Percentiles rank a stretch among this genome's conserved stretches.
Conservation (phyloP, 1,140 invertebrate genomes). For the Diachasma alloeum region DNA sequence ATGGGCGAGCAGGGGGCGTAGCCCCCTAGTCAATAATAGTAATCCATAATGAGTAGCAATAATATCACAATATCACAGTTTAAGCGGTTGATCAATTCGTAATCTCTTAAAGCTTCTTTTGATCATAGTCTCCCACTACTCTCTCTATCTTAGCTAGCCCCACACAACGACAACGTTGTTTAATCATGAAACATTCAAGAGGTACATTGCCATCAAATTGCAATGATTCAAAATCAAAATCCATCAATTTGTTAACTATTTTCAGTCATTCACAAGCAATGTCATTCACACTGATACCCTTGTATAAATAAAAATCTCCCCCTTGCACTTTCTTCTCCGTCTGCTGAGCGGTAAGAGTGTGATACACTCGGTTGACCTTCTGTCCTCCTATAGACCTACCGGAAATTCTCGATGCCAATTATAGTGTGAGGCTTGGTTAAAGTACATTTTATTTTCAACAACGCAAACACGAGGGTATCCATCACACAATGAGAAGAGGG, state of each 20-base stretch:
- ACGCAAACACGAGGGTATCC: background rate
- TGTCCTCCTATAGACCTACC: background rate
- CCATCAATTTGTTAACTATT: background rate
- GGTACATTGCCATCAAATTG: too few relatives aligned
- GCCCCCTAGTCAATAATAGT: too few relatives aligned
- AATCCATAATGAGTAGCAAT: too few relatives aligned
- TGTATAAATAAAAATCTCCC: slow-evolving; percentile 7
- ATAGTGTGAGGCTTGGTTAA: slow-evolving; percentile 7
- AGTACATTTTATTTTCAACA: background rate
- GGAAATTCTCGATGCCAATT: slow-evolving; percentile 2
- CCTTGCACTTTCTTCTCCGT: background rate
- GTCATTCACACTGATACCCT: slow-evolving; percentile 9
- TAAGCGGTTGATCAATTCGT: too few relatives aligned
- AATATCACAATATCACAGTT: too few relatives aligned
- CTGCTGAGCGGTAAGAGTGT: background rate
- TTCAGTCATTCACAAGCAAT: background rate
- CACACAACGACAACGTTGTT: too few relatives aligned
- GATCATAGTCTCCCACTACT: too few relatives aligned
- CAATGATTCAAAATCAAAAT: too few relatives aligned
- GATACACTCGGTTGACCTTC: slow-evolving; percentile 9
- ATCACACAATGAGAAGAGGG: background rate
- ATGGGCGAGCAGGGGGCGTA: too few relatives aligned
- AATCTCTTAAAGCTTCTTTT: too few relatives aligned
- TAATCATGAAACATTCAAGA: too few relatives aligned
- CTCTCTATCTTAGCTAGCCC: too few relatives aligned